Evolutionary conservation across 2,888 invertebrate species (phyloP), one percentile per base, ranked within the genome.

Genomic region (Cordilura impudica): DNA sequence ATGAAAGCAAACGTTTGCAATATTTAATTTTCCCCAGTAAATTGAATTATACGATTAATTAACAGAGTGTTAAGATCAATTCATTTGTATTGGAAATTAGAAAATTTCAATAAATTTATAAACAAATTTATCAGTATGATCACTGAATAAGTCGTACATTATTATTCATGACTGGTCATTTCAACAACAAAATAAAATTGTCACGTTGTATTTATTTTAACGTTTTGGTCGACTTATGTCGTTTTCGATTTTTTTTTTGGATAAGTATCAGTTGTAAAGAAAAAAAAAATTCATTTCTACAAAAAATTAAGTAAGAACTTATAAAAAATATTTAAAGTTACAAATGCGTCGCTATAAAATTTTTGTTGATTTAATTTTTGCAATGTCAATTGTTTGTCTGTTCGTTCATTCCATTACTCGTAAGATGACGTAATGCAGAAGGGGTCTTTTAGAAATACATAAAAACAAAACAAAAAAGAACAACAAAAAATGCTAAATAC

Each of bases 381-480:
- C 63, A 56, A 67, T 75, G 66, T 66, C 66, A 75, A 79, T 74
- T 75, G 16, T 45, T 53, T 51, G 66, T 53, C 70, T 69, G 58
- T 54, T 58, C 51, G 31, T 31, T 54, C 21, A 43, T 51, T 71
- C 10, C 4, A 18, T 45, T 39, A 39, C 47, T 70, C 49, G 58
- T 35, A 51, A 19, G 39, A 79, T 79, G 79, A 79, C 79, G 78
- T 79, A 79, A 71, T 71, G 43, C 61, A 23, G 43, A n/a, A 61
- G 29, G 60, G 43, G 61, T 78, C 43, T 47, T 47, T 18, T 47
- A 1, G 19, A 47, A 19, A 47, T 18, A 45, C 12, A 45, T 45
- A 19, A 19, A 47, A 19, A 47, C 47, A 47, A 39, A 39, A 19
- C 47, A 47, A 47, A 19, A 18, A 14, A 4, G 14, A 6, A 39